Evolutionary conservation across 2,797 vertebrate genomes (phyloP).

Genomic region (Anas capensis): DNA sequence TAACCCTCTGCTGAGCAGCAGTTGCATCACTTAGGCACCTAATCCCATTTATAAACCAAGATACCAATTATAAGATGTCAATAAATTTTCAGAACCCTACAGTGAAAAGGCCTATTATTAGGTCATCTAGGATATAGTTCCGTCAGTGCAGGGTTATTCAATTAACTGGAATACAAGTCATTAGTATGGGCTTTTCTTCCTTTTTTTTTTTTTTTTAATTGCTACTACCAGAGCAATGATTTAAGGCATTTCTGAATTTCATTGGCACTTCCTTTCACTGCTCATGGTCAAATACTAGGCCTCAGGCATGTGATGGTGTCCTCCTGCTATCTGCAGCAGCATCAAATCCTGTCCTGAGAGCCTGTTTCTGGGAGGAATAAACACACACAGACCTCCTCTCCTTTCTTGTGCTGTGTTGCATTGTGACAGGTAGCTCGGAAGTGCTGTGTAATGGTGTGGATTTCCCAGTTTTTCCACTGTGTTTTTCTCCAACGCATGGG

Average conservation of each 20-base stretch:
- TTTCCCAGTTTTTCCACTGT: not conserved
- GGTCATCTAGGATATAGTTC: not conserved
- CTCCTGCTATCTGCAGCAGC: not conserved
- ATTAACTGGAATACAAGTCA: not conserved
- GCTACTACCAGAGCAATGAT: not conserved
- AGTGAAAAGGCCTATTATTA: not conserved
- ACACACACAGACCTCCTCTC: not conserved
- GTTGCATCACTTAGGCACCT: not conserved
- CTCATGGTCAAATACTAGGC: not conserved
- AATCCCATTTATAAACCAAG: not conserved
- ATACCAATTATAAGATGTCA: not conserved
- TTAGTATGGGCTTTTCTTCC: not conserved
- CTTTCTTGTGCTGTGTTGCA: fast-evolving
- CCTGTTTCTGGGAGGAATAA: not conserved
- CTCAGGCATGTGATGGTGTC: not conserved
- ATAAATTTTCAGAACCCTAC: constrained; percentile 1
- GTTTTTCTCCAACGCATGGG: not conserved
- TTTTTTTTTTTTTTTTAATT: not conserved
- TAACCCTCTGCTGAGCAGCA: not conserved
- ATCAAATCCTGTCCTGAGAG: not conserved
- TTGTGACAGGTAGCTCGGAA: not conserved
- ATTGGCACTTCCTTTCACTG: not conserved
- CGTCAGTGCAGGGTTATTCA: not conserved
- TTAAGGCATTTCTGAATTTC: constrained; percentile 26
- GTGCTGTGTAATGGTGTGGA: not conserved